Evolutionary conservation across 2,888 invertebrate species (phyloP), one percentile per base, ranked within the genome.

Genomic region (Serrognathus titanus): DNA sequence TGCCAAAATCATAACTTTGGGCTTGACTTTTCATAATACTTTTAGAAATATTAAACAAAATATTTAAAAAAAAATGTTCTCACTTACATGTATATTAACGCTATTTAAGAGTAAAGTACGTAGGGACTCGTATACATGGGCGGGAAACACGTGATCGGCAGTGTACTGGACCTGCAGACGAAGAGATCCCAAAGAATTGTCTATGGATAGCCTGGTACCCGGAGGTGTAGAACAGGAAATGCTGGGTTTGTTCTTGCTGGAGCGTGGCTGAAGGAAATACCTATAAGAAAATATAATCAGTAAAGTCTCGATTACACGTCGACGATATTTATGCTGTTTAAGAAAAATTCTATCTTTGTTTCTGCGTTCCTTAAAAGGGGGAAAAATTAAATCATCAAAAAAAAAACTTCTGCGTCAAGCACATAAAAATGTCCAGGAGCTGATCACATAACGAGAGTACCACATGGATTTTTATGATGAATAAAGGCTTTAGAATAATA

Each of bases 151-250:
- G 77, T 92, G 88, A 80, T 94, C 94, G 45, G 92, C 89, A 12
- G 91, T 91, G 78, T 94, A 94, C 72, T 92, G 89, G 63, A 95
- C 85, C 73, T 91, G 88, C 53, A 95, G 83, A 58, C 95, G 84
- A 64, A 95, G 79, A 12, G 93, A 92, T 64, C 94, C 94, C 59
- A 93, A 83, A 16, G 86, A 82, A 60, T 84, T 85, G 69, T 82
- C 82, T 47, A 83, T 80, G 39, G 86, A 85, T 48, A 90, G 81
- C 61, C 89, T 80, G 55, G 88, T 87, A 62, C 89, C 88, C 0
- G 90, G 87, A 31, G 90, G 88, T 37, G 90, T 90, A 24, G 89
- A 87, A 69, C 86, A 85, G 39, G 88, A 85, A 56, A 79, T 73
- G 71, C 71, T 73, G 55, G 82, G 82, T 62, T 83, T 78, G 64